Evolutionary conservation across 2,797 vertebrate genomes (phyloP).

Genomic region (Pteronotus mesoamericanus): DNA sequence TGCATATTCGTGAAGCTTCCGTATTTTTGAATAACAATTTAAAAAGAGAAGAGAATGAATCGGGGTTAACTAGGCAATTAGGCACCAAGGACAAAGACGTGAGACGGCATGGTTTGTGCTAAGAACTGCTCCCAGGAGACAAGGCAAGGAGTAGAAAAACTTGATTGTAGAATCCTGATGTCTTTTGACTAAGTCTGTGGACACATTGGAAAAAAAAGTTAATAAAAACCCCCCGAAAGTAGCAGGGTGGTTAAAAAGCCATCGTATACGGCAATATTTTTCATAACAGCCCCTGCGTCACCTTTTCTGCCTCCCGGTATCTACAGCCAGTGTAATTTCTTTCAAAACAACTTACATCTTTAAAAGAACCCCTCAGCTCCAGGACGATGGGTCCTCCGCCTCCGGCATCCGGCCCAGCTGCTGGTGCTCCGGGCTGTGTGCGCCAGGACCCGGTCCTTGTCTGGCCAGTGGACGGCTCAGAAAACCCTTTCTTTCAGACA

Average conservation of each 20-base stretch:
- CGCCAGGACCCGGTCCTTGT: neutral
- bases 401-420: neutral
- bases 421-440: neutral
- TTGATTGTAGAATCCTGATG: neutral
- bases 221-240: neutral
- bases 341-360: neutral
- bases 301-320: neutral
- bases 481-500: neutral
- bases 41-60: too few relatives aligned
- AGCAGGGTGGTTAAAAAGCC: neutral
- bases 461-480: neutral
- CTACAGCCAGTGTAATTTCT: neutral
- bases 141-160: neutral
- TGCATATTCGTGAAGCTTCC: too few relatives aligned
- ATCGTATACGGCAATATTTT: neutral
- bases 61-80: neutral
- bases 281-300: neutral
- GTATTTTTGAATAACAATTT: too few relatives aligned
- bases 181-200: neutral
- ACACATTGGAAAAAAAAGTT: neutral
- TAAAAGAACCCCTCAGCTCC: neutral
- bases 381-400: neutral
- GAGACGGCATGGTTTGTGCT: neutral
- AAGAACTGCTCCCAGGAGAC: neutral
- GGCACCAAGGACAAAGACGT: neutral